Percentiles rank a stretch among this genome's conserved stretches.
phyloP scores from a whole-genome alignment of 2,113 vertebrate genomes.

The Colaptes auratus region DNA sequence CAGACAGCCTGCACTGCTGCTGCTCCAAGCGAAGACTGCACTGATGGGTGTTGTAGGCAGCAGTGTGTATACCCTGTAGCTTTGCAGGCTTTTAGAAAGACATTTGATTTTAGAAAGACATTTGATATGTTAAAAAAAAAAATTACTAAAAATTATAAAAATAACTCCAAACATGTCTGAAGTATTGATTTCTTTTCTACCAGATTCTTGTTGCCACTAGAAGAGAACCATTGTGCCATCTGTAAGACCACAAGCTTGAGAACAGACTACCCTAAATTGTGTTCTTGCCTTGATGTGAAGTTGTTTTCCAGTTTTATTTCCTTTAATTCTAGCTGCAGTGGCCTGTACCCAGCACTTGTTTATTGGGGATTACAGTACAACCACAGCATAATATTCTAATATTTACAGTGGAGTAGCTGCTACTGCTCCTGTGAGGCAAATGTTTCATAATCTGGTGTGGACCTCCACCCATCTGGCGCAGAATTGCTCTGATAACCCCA shows the following conservation, averaged over 20 bases:
- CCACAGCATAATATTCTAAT: background rate
- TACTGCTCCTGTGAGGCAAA: background rate
- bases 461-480: background rate
- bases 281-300: background rate
- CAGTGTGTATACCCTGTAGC: fast-evolving
- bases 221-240: background rate
- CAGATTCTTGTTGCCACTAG: background rate
- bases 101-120: background rate
- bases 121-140: background rate
- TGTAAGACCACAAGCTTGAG: background rate
- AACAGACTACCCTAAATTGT: background rate
- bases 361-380: background rate
- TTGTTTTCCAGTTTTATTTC: background rate
- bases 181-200: background rate
- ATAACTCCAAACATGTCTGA: background rate
- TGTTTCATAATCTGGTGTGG: background rate
- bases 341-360: background rate
- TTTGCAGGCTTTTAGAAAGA: background rate
- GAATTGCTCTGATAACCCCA: background rate
- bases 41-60: background rate
- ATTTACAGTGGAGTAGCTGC: background rate
- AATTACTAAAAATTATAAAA: background rate
- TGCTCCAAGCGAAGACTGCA: background rate
- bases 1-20: background rate
- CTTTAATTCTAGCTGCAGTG: background rate